phyloP scores from a whole-genome alignment of 2,888 invertebrate genomes.

The Nematopogon swammerdamellus region DNA sequence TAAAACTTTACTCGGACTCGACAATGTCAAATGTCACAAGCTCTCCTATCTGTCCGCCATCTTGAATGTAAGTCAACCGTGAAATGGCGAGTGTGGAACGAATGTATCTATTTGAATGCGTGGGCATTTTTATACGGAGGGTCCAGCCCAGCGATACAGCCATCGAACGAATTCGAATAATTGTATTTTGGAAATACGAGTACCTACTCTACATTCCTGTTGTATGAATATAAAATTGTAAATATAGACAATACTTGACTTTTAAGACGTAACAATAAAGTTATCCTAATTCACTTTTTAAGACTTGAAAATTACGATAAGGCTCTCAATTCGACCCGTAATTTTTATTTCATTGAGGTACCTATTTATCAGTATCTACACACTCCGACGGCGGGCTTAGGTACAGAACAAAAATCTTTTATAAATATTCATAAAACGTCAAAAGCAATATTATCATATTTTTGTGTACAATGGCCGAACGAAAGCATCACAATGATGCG shows the following conservation, averaged over 20 bases:
- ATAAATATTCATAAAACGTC: constrained; percentile 29
- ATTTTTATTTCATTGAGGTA: too few species aligned
- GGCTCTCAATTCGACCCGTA: too few species aligned
- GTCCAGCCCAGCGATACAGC: neutral
- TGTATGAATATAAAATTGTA: too few species aligned
- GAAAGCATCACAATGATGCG: neutral
- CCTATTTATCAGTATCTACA: too few species aligned
- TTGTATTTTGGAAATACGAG: too few species aligned
- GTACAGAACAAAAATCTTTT: constrained; percentile 12
- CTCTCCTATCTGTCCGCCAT: neutral
- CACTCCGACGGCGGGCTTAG: too few species aligned
- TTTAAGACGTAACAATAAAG: too few species aligned
- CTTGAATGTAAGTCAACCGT: neutral
- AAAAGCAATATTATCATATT: constrained; percentile 10
- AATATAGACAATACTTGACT: too few species aligned
- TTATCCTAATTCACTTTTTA: too few species aligned
- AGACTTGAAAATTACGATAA: too few species aligned
- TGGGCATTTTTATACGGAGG: neutral
- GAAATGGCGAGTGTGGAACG: neutral
- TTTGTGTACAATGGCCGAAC: neutral
- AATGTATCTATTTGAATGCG: neutral
- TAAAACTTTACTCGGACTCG: neutral
- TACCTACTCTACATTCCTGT: too few species aligned
- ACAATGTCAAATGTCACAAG: neutral
- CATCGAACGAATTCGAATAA: too few species aligned